Evolutionary conservation across 2,797 vertebrate genomes (phyloP), one percentile per base, ranked within the genome.

Genomic region (Ptychadena robeensis): DNA sequence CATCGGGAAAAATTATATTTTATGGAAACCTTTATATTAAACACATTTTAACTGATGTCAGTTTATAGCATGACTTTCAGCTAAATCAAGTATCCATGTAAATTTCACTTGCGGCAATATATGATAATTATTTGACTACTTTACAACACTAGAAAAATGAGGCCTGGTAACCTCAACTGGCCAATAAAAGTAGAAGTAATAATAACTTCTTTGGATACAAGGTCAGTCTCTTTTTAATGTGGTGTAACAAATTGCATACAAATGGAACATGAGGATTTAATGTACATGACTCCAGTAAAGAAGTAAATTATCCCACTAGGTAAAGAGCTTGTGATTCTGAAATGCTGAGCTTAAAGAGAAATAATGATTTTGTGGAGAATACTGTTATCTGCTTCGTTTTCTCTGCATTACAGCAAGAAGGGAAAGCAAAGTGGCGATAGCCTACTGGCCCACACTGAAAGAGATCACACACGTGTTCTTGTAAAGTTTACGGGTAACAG

Each of bases 201-300:
- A 83, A 83, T 83, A 83, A 83, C 74, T 78, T 78, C 74, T 77
- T 72, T 78, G 65, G 81, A 78, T 78, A 64, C 37, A 28, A 76
- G 81, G 74, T 78, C 81, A 83, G 65, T 61, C 73, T 77, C 68
- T 73, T 37, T 74, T 83, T 73, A 83, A 83, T 83, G 81, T 83
- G 81, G 67, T 83, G 81, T 78, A 83, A 78, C 81, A 83, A 83
- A 83, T 83, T 79, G 81, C 81, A 83, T 83, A 83, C 81, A 83
- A 83, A 83, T 83, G 81, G 71, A 83, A 83, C 81, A 83, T 72
- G 68, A 78, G 81, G 74, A 83, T 83, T 83, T 83, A 83, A 83
- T 83, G 81, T 78, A 72, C 74, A 78, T 67, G 35, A 32, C 63
- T 73, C 81, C 63, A 83, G 74, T 83, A 78, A 79, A 83, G 70